These are phyloP conservation scores for Sorex maritimensis DNA, from an alignment of 2,797 vertebrate genomes.

Conservation along the genomic window DNA sequence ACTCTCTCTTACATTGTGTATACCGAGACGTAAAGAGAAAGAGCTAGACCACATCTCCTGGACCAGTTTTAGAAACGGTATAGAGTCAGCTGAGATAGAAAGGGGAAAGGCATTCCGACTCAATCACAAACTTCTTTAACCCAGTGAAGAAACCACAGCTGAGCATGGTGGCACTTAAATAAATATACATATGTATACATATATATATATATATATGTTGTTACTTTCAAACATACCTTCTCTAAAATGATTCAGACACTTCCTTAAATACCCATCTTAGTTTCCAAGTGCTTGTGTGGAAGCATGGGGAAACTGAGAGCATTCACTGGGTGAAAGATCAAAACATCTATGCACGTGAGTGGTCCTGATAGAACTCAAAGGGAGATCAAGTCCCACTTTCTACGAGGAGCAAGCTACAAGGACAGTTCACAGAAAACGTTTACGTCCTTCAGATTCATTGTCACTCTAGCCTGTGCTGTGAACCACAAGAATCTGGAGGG, in stretches of 20 bases:
- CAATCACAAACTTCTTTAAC: slow-evolving; percentile 8
- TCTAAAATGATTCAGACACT: slow-evolving; percentile 3
- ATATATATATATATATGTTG: slow-evolving; percentile 4
- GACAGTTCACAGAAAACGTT: slow-evolving; percentile 32
- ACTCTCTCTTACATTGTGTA: background rate
- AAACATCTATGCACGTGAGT: background rate
- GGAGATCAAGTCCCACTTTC: slow-evolving; percentile 10
- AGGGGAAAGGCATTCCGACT: slow-evolving; percentile 39
- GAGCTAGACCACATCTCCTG: slow-evolving; percentile 50
- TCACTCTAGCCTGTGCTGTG: background rate
- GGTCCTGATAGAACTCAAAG: background rate
- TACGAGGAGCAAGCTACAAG: slow-evolving; percentile 52
- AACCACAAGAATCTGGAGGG: slow-evolving; percentile 21
- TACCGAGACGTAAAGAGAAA: slow-evolving; percentile 58
- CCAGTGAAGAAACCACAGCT: slow-evolving; percentile 1
- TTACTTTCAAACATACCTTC: slow-evolving; percentile 1
- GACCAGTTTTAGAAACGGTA: slow-evolving; percentile 62
- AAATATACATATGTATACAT: background rate
- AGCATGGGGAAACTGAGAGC: slow-evolving; percentile 9
- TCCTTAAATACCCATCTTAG: slow-evolving; percentile 13
- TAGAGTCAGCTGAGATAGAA: slow-evolving; percentile 53
- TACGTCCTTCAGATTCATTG: slow-evolving; percentile 48
- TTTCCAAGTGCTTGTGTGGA: background rate
- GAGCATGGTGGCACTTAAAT: no score
- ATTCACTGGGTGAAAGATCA: background rate